phyloP scores from a whole-genome alignment of 2,113 vertebrate species.

The Nothoprocta perdicaria region DNA sequence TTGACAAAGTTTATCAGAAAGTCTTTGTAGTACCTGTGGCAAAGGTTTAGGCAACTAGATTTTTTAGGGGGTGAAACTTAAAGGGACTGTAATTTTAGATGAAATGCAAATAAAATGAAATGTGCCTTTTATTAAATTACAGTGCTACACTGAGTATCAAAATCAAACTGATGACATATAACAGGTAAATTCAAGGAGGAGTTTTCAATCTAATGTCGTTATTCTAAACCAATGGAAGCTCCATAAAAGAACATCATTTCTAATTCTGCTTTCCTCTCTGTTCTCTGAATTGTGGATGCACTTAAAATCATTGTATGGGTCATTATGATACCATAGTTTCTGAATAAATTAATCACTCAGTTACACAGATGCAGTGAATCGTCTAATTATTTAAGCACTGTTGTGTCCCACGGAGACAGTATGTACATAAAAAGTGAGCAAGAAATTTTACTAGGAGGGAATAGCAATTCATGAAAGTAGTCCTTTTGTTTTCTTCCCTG shows the following conservation, averaged over 20 bases:
- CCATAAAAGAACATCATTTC: background rate
- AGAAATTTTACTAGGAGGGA: background rate
- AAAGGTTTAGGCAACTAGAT: background rate
- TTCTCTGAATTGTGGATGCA: background rate
- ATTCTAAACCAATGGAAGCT: background rate
- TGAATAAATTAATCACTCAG: background rate
- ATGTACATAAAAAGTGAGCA: background rate
- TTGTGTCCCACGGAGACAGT: background rate
- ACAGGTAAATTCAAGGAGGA: background rate
- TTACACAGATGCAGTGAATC: background rate
- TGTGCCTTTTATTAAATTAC: background rate
- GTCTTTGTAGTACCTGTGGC: background rate
- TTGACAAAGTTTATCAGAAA: background rate
- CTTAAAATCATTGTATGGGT: background rate
- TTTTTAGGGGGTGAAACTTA: background rate
- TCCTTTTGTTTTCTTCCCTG: background rate
- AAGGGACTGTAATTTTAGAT: background rate
- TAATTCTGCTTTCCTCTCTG: background rate
- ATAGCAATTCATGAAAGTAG: background rate
- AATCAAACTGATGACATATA: background rate
- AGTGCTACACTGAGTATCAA: background rate
- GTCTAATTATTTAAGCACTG: background rate
- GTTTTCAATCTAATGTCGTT: background rate
- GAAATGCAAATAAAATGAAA: background rate
- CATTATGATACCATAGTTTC: background rate